phyloP scores from a whole-genome alignment of 2,113 vertebrate genomes.

The Albula goreensis region DNA sequence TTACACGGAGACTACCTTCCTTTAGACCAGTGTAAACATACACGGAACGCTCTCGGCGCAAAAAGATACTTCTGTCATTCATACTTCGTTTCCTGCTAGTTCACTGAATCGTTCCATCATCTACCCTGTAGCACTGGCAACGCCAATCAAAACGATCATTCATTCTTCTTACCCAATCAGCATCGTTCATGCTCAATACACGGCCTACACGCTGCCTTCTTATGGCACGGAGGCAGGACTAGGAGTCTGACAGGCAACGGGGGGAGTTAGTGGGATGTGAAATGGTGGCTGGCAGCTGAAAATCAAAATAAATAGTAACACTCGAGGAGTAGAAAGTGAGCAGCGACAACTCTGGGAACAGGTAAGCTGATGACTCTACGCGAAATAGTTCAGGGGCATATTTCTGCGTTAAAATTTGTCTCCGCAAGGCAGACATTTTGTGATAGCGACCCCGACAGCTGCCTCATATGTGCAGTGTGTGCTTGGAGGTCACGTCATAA shows the following conservation, averaged over 20 bases:
- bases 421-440: background rate
- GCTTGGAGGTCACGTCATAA: background rate
- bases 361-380: background rate
- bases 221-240: background rate
- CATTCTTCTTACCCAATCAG: background rate
- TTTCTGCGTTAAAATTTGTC: background rate
- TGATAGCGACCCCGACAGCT: too few relatives aligned
- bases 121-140: background rate
- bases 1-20: background rate
- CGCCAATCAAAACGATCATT: background rate
- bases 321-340: slow-evolving; percentile 5
- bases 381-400: background rate
- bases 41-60: background rate
- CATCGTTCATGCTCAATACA: background rate
- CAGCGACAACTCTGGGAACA: background rate
- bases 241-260: background rate
- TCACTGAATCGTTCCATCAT: background rate
- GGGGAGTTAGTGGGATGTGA: background rate
- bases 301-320: background rate
- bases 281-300: background rate
- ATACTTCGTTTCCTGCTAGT: background rate
- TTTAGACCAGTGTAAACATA: background rate
- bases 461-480: background rate
- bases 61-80: background rate
- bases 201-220: background rate